A percentile compares a stretch with the other conserved stretches of the same genome.
Evolutionary conservation across 2,113 vertebrate genomes (phyloP).

Genomic region (Turdus rufiventris): DNA sequence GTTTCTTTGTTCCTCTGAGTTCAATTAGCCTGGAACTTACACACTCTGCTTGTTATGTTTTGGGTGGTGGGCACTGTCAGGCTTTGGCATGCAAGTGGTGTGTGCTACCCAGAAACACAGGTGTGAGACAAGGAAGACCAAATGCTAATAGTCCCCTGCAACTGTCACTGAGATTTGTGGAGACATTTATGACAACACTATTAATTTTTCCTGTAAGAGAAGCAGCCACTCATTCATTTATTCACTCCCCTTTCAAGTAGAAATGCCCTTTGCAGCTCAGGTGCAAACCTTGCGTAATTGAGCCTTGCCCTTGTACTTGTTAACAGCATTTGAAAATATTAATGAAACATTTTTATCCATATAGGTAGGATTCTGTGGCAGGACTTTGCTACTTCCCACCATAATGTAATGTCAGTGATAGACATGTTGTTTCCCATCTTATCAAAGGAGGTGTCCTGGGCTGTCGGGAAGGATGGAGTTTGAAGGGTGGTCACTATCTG

Average conservation of each 20-base stretch:
- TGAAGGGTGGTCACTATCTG: background rate
- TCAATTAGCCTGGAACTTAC: background rate
- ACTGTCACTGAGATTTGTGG: background rate
- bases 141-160: background rate
- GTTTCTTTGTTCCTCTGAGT: background rate
- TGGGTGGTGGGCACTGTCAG: background rate
- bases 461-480: background rate
- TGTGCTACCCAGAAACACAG: background rate
- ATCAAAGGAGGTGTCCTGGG: background rate
- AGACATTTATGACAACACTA: background rate
- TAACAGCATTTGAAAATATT: background rate
- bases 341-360: background rate
- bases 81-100: background rate
- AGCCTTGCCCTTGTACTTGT: background rate
- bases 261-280: background rate
- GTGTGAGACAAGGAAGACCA: background rate
- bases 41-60: background rate
- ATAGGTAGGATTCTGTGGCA: background rate
- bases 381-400: background rate
- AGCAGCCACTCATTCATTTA: background rate
- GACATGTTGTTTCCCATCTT: background rate
- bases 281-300: background rate
- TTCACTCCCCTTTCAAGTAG: background rate
- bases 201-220: background rate
- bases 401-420: background rate